These are phyloP conservation scores for Cynocephalus volans DNA, from an alignment of 2,113 vertebrate species.

Conservation along the genomic window DNA sequence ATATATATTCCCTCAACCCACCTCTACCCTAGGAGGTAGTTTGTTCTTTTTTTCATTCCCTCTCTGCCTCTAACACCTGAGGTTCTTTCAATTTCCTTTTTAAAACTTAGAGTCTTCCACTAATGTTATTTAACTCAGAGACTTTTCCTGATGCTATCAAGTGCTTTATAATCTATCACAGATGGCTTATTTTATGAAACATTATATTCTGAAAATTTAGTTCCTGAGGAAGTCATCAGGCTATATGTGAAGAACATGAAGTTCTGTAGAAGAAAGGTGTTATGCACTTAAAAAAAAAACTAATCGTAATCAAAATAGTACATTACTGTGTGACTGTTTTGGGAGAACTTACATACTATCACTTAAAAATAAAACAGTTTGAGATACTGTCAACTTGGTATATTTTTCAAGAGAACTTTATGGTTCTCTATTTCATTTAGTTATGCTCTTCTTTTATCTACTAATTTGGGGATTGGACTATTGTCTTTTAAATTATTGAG, in stretches of 20 bases:
- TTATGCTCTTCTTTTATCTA: no score
- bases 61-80: not conserved
- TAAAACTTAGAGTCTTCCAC: not conserved
- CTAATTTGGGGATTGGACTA: no score
- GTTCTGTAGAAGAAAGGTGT: conserved; percentile 62
- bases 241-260: not conserved
- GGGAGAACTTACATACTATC: conserved; percentile 69
- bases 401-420: conserved; percentile 86
- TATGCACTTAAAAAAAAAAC: not conserved
- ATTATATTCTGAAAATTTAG: conserved; percentile 35
- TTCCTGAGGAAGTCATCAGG: conserved; percentile 31
- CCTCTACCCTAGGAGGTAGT: not conserved
- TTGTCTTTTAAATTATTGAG: not conserved
- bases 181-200: conserved; percentile 50
- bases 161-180: conserved; percentile 28
- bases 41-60: not conserved
- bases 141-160: conserved; percentile 17
- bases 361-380: conserved; percentile 85
- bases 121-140: not conserved
- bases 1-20: not conserved
- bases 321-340: conserved; percentile 71
- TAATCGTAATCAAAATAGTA: conserved; percentile 74
- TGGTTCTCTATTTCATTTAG: no score
- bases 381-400: conserved; percentile 78
- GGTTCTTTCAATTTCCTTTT: conserved; percentile 4